Conservation (phyloP, 2,113 vertebrate species). For the Etheostoma cragini region DNA sequence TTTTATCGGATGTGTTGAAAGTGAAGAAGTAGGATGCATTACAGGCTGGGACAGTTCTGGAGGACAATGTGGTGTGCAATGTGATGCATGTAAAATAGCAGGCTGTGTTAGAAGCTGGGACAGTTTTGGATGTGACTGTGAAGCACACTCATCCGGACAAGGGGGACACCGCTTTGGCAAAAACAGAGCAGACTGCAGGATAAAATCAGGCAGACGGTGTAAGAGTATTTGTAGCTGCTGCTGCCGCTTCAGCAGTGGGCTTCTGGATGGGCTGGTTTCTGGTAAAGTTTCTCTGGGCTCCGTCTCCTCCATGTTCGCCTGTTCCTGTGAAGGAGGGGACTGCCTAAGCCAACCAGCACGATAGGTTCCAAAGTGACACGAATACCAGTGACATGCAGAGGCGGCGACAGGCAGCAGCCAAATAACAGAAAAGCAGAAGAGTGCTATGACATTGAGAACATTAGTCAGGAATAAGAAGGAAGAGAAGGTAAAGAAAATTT, state of each 20-base stretch:
- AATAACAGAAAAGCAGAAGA: constrained; percentile 36
- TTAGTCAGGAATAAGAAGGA: constrained; percentile 37
- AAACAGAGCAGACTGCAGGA: constrained; percentile 62
- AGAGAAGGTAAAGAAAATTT: constrained; percentile 16
- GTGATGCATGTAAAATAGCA: constrained; percentile 32
- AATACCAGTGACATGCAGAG: constrained; percentile 75
- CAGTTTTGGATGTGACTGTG: constrained; percentile 21
- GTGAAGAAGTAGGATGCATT: constrained; percentile 17
- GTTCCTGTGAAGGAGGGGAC: constrained; percentile 80
- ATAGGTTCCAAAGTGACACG: constrained; percentile 73
- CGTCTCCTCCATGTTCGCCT: constrained; percentile 65
- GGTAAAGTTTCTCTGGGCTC: constrained; percentile 68
- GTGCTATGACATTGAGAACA: constrained; percentile 18
- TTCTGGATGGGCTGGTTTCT: constrained; percentile 63
- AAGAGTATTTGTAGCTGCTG: constrained; percentile 74
- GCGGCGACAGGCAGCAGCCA: constrained; percentile 61
- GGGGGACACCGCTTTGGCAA: constrained; percentile 25
- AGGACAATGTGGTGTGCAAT: constrained; percentile 11
- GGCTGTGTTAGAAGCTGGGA: constrained; percentile 36
- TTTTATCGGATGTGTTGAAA: constrained; percentile 7
- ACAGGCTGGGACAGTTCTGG: constrained; percentile 26
- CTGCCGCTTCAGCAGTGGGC: constrained; percentile 67
- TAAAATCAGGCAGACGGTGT: constrained; percentile 77
- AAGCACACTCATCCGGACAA: constrained; percentile 35
- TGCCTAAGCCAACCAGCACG: constrained; percentile 83